Evolutionary conservation across 1,140 invertebrate genomes (phyloP).

Genomic region (Cyclina sinensis): DNA sequence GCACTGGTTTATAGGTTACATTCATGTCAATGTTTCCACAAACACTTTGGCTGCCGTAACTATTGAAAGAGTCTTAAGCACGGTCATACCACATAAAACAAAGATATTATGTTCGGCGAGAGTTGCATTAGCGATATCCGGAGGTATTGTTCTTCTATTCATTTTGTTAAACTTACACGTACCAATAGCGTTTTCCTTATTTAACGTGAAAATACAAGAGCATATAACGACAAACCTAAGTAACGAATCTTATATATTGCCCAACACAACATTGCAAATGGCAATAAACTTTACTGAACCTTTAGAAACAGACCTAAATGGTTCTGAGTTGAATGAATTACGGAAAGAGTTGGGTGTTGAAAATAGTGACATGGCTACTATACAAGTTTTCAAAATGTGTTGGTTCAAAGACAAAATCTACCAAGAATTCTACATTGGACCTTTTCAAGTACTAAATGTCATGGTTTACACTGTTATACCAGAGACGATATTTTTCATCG

Average conservation of each 20-base stretch:
- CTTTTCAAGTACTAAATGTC: slow-evolving; percentile 15
- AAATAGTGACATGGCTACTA: too few relatives aligned
- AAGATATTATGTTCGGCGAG: slow-evolving; percentile 51
- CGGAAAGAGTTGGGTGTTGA: too few relatives aligned
- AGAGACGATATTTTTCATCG: slow-evolving; percentile 12
- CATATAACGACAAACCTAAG: too few relatives aligned
- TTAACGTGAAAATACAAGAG: neutral
- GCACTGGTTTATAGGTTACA: slow-evolving; percentile 67
- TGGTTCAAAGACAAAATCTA: neutral
- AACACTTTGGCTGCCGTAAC: slow-evolving; percentile 75
- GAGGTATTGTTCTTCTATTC: neutral
- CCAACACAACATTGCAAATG: too few relatives aligned
- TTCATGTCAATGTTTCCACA: slow-evolving; percentile 55
- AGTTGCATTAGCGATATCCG: neutral
- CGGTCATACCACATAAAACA: slow-evolving; percentile 69
- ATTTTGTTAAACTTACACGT: neutral
- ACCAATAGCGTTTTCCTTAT: neutral
- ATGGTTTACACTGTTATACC: slow-evolving; percentile 26
- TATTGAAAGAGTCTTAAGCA: slow-evolving; percentile 71
- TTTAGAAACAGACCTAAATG: too few relatives aligned
- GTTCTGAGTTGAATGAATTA: too few relatives aligned
- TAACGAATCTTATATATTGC: too few relatives aligned
- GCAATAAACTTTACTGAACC: too few relatives aligned
- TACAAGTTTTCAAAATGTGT: neutral
- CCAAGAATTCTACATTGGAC: neutral